Base-by-base conservation (phyloP, 2,797 vertebrate genomes). In the Cetoscarus ocellatus region DNA sequence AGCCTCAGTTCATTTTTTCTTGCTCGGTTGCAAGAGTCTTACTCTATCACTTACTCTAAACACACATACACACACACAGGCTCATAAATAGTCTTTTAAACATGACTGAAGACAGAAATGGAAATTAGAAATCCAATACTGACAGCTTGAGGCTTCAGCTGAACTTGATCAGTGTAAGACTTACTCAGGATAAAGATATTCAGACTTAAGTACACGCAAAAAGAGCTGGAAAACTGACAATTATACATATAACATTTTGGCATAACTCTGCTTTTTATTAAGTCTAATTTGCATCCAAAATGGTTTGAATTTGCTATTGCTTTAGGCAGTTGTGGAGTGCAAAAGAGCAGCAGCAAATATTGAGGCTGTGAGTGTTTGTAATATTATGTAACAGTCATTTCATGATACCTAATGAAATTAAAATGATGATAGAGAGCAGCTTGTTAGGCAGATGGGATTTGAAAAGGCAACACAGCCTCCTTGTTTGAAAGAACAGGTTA, bases 1-100 rank as follows among this genome's bases (percentile, higher is more conserved):
- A 63, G 56, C 72, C 78, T 85, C 61, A 42, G 54, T 71, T 82
- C 73, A 75, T 63, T 90, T 89, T 62, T 84, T 86, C 77, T 65
- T 65, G 59, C 51, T 56, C 64, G 18, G 53, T 52, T 76, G 73
- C 43, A 3, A 27, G 15, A 48, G 47, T 58, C 57, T 36, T 50
- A 47, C 15, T 10, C 40, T 56, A 53, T 47, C 11, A 64, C 63
- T 60, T 70, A 48, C 8, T 48, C 59, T 45, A 73, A 55, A 9
- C 63, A 34, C 36, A 39, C 47, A 35, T 49, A 9, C 63, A 34
- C 36, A 39, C 47, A 35, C 53, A 18, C 55, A 59, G 43, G 17
- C 64, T 52, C 53, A 13, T 52, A 65, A 52, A 56, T 45, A 55
- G n/a, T 61, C 6, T 17, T 66, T 67, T 50, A 44, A 61, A 56